These are phyloP conservation scores for Aphaenogaster rudis DNA, from an alignment of 1,140 invertebrate genomes.

Conservation along the genomic window DNA sequence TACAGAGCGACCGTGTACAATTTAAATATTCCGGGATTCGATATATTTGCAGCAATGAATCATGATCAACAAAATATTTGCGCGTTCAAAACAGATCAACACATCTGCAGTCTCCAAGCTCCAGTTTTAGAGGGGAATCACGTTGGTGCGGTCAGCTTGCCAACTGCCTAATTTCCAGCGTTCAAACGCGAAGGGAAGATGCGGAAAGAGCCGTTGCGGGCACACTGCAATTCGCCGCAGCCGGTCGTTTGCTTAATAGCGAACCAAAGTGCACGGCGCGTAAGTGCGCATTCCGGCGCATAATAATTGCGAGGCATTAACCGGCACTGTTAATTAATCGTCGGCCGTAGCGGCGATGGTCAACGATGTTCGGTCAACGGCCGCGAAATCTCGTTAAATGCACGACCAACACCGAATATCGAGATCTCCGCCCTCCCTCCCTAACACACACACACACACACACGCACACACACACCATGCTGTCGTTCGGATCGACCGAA, in stretches of 20 bases:
- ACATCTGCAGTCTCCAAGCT: background rate
- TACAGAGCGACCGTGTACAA: background rate
- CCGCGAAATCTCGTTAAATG: conserved; percentile 72
- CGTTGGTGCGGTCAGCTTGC: background rate
- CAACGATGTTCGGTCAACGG: conserved; percentile 65
- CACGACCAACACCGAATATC: conserved; percentile 56
- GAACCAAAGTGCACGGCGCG: background rate
- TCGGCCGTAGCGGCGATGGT: conserved; percentile 39
- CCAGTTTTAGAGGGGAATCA: background rate
- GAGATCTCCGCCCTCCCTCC: background rate
- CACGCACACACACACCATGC: no score
- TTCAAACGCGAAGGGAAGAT: background rate
- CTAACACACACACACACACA: no score
- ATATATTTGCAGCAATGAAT: background rate
- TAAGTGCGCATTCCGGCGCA: conserved; percentile 35
- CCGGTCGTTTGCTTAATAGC: conserved; percentile 7
- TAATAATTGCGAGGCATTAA: conserved; percentile 68
- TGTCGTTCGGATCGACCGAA: conserved; percentile 24
- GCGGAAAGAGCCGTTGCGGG: conserved; percentile 6
- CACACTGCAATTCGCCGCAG: background rate
- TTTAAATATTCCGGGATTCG: conserved; percentile 8
- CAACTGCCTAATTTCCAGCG: conserved; percentile 10
- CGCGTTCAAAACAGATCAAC: conserved; percentile 14
- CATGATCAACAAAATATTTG: background rate
- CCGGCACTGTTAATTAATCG: conserved; percentile 67